Evolutionary conservation across 2,797 vertebrate genomes (phyloP).

Genomic region (Cheirogaleus major): DNA sequence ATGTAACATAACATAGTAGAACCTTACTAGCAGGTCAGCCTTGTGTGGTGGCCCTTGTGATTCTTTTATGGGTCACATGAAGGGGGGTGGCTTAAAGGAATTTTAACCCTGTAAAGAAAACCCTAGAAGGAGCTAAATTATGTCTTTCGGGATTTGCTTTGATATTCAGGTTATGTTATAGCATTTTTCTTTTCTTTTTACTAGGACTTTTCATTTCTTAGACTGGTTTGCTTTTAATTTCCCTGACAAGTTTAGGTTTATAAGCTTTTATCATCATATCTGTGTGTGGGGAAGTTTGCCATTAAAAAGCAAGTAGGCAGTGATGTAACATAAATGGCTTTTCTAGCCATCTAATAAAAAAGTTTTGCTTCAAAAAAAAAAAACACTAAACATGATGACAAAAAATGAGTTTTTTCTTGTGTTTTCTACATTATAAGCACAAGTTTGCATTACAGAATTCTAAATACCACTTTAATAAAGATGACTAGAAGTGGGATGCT

Average conservation of each 20-base stretch:
- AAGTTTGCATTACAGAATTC: neutral
- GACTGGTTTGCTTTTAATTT: neutral
- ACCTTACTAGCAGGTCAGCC: neutral
- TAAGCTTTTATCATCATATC: neutral
- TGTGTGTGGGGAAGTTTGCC: neutral
- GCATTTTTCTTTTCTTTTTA: neutral
- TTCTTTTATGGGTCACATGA: neutral
- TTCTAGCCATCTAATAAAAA: neutral
- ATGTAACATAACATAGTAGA: neutral
- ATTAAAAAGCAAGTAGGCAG: neutral
- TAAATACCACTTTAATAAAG: neutral
- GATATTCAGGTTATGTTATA: neutral
- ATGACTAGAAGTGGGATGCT: neutral
- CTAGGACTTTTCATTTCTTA: neutral
- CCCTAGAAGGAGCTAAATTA: neutral
- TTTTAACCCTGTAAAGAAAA: neutral
- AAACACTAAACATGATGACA: neutral
- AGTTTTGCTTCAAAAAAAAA: neutral
- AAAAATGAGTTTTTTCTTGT: neutral
- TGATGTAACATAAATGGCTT: conserved; percentile 3
- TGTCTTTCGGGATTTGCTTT: neutral
- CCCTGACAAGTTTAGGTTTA: neutral
- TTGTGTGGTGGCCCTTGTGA: neutral
- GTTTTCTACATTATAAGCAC: neutral
- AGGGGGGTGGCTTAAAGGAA: neutral